Base-by-base conservation (phyloP, 2,888 invertebrate species). In the Cistogaster globosa region DNA sequence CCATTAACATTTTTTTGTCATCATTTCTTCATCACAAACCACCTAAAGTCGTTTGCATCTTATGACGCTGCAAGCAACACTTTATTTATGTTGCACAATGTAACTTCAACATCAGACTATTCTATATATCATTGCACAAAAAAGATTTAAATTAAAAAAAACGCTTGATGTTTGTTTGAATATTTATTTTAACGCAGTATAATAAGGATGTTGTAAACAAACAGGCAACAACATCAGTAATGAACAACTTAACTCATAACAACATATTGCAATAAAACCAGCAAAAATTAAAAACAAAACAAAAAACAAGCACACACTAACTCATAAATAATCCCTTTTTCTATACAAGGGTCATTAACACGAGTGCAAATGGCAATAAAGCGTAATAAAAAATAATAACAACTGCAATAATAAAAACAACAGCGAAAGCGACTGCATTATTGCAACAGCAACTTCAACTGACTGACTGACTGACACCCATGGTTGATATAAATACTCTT, bases 261-360 rank as follows among this genome's bases (percentile, higher is more conserved):
- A 79, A 65, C 48, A 65, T 80, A 63, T 80, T 80, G 72, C 79
- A 67, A 67, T 72, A 65, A 67, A 57, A 79, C 63, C 12, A 63
- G 32, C 53, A 38, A 55, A 63, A 71, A 71, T 58, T 60, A 22
- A 9, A 45, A 38, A 38, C 22, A 42, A 42, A 11, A 42, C 2
- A 32, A 32, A 32, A 32, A 32, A 32, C 32, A 32, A 5, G 6
- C 8, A 5, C 32, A 32, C 6, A 32, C 32, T 5, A 7, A 63
- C 42, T 20, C 55, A 78, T 71, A 81, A 81, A 81, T 81, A 82
- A 82, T 71, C 65, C 76, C 82, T 77, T 76, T 76, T 55, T 32
- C 58, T 60, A 51, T 42, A 63, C 63, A 75, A 85, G 82, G 85
- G 78, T 85, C 85, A 85, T 85, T 85, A 85, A 85, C 85, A 82